Percentiles rank a stretch among this genome's conserved stretches.
These are phyloP conservation scores for Sclerodermus sp. DNA, from an alignment of 2,888 invertebrate species.

Conservation along the genomic window DNA sequence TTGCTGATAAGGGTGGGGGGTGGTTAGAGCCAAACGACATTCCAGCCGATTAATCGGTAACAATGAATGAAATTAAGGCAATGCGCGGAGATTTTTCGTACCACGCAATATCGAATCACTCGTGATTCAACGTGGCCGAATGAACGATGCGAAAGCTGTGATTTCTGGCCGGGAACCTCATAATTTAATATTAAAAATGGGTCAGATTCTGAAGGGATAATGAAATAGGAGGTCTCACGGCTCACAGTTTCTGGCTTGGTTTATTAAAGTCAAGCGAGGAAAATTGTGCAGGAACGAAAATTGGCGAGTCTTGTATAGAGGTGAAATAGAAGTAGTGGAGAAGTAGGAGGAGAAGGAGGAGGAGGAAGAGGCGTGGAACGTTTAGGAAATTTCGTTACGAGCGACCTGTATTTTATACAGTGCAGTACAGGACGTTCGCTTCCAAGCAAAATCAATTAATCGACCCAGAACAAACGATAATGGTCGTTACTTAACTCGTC, in stretches of 20 bases:
- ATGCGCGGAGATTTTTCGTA: no score
- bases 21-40: no score
- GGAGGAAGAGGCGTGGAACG: not conserved
- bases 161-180: no score
- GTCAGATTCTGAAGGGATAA: not conserved
- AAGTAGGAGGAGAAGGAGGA: slow-evolving; percentile 2
- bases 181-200: no score
- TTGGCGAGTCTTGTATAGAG: not conserved
- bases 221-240: not conserved
- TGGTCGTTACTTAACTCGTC: slow-evolving; percentile 8
- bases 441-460: slow-evolving; percentile 15
- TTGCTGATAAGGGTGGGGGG: no score
- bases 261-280: slow-evolving; percentile 6
- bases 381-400: slow-evolving; percentile 34
- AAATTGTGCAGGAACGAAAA: not conserved
- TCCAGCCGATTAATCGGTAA: no score
- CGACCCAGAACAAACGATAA: slow-evolving; percentile 9
- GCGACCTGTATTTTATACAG: slow-evolving; percentile 22
- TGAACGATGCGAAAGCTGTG: no score
- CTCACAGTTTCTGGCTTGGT: slow-evolving; percentile 1
- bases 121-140: no score
- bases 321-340: not conserved
- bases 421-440: slow-evolving; percentile 9
- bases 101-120: no score
- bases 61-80: no score